phyloP scores from a whole-genome alignment of 2,888 invertebrate species.

The Tanaodytes sp. region DNA sequence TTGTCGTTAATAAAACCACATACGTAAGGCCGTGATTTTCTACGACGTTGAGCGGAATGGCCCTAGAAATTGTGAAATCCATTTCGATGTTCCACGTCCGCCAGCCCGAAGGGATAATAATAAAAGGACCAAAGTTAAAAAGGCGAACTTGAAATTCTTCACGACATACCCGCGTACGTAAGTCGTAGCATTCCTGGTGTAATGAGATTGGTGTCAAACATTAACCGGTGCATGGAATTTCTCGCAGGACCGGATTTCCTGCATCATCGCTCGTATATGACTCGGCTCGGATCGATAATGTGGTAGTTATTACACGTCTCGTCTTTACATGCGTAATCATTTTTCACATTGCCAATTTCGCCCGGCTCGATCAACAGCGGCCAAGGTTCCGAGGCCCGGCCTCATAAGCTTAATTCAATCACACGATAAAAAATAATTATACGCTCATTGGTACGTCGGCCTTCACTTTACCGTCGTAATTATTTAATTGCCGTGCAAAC shows the following conservation, averaged over 20 bases:
- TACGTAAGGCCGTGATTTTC: slow-evolving; percentile 12
- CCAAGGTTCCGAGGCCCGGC: slow-evolving; percentile 27
- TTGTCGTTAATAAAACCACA: slow-evolving; percentile 20
- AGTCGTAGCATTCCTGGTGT: slow-evolving; percentile 48
- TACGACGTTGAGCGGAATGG: slow-evolving; percentile 31
- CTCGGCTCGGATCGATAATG: slow-evolving; percentile 64
- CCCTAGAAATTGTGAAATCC: slow-evolving; percentile 28
- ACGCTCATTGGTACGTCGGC: slow-evolving; percentile 29
- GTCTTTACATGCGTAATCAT: slow-evolving; percentile 69
- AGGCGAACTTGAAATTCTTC: slow-evolving; percentile 36
- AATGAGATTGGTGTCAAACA: slow-evolving; percentile 55
- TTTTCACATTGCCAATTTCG: slow-evolving; percentile 67
- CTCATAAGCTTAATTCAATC: slow-evolving; percentile 50
- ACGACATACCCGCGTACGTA: slow-evolving; percentile 29
- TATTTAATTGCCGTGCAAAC: slow-evolving; percentile 39
- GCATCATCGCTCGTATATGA: slow-evolving; percentile 53
- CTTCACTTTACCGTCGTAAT: slow-evolving; percentile 31
- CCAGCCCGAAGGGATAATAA: too few species aligned
- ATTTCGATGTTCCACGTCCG: slow-evolving; percentile 33
- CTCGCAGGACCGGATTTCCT: slow-evolving; percentile 63
- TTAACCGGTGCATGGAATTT: slow-evolving; percentile 53
- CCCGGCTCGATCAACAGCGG: slow-evolving; percentile 56
- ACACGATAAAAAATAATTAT: slow-evolving; percentile 38
- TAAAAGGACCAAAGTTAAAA: slow-evolving; percentile 1
- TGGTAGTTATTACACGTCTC: slow-evolving; percentile 70